Percentiles rank a stretch among this genome's conserved stretches.
phyloP scores from a whole-genome alignment of 2,113 vertebrate genomes.

The Tychaedon coryphoeus region DNA sequence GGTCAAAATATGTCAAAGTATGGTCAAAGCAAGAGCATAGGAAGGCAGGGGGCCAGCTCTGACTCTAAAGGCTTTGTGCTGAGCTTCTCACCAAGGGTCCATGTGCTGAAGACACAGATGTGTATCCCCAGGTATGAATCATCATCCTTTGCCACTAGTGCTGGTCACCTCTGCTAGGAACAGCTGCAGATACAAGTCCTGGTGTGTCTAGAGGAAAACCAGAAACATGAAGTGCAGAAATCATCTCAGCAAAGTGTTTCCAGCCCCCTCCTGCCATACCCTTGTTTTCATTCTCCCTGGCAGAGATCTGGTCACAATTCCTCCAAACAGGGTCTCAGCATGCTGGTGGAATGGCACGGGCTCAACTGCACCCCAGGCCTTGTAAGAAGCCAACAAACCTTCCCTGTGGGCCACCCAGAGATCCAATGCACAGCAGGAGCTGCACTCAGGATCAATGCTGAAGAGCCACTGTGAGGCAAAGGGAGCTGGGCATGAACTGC shows the following conservation, averaged over 20 bases:
- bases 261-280: background rate
- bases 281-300: background rate
- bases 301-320: background rate
- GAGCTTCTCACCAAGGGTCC: background rate
- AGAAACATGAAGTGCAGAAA: background rate
- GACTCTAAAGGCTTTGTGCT: background rate
- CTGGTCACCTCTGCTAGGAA: background rate
- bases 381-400: background rate
- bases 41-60: background rate
- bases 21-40: background rate
- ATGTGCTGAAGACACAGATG: background rate
- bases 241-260: background rate
- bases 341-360: fast-evolving
- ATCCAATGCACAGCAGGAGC: background rate
- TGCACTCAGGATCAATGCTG: background rate
- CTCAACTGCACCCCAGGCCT: background rate
- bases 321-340: background rate
- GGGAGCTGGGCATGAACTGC: background rate
- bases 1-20: background rate
- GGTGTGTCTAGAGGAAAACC: background rate
- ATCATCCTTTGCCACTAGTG: background rate
- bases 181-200: background rate
- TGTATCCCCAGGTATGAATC: background rate
- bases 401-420: background rate
- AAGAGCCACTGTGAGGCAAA: background rate